These are phyloP conservation scores for Orthosia cruda DNA, from an alignment of 2,888 invertebrate genomes.

Conservation along the genomic window DNA sequence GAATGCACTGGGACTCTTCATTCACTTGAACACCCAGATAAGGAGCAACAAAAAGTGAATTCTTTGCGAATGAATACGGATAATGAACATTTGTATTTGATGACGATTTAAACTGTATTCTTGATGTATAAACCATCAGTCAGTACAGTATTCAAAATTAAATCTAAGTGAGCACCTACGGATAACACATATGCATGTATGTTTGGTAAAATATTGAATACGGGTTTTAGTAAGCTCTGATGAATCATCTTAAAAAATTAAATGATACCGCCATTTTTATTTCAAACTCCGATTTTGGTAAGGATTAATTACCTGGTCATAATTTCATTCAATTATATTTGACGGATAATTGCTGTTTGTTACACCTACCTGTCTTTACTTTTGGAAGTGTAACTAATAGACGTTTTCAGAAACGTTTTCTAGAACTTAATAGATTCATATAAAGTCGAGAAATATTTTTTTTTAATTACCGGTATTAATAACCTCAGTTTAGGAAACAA, in stretches of 20 bases:
- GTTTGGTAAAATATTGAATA: conserved; percentile 10
- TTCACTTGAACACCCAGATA: conserved; percentile 79
- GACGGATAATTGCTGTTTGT: conserved; percentile 28
- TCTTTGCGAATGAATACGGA: conserved; percentile 1
- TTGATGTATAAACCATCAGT: conserved; percentile 3
- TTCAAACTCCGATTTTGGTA: conserved; percentile 28
- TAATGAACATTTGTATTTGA: conserved; percentile 17
- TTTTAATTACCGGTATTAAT: conserved; percentile 25
- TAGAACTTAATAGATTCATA: neutral
- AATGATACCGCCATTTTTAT: conserved; percentile 1
- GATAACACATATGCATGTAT: neutral
- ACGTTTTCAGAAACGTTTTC: conserved; percentile 11
- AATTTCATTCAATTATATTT: conserved; percentile 34
- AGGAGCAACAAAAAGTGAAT: conserved; percentile 63
- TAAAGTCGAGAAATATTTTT: neutral
- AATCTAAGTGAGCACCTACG: neutral
- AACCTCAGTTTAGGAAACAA: conserved; percentile 16
- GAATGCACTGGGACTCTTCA: conserved; percentile 81
- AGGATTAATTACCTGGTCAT: conserved; percentile 40
- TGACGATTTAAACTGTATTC: conserved; percentile 15
- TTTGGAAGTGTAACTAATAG: conserved; percentile 34
- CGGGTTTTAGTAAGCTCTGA: conserved; percentile 15
- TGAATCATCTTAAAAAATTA: conserved; percentile 31
- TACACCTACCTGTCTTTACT: conserved; percentile 45
- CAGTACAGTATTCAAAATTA: neutral